A percentile compares a stretch with the other conserved stretches of the same genome.
These are phyloP conservation scores for Netelia inedita DNA, from an alignment of 2,888 invertebrate genomes.

Conservation along the genomic window DNA sequence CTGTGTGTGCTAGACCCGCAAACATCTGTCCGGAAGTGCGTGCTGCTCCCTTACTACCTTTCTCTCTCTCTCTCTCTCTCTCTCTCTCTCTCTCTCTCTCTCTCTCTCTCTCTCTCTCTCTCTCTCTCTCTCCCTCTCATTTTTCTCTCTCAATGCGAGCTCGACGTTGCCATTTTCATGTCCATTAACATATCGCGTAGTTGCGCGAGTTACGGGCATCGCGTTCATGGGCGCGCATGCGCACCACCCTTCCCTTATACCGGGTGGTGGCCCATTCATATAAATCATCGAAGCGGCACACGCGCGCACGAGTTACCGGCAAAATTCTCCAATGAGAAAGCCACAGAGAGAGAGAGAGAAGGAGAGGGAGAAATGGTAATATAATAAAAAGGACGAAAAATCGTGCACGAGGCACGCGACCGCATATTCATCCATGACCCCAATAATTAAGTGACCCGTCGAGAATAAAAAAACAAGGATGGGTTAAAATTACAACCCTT, in stretches of 20 bases:
- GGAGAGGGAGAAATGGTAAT: background rate
- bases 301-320: conserved; percentile 10
- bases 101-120: too few species aligned
- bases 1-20: conserved; percentile 68
- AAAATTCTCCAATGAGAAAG: background rate
- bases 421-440: conserved; percentile 43
- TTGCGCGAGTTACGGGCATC: conserved; percentile 52
- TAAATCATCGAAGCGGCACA: conserved; percentile 42
- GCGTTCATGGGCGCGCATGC: conserved; percentile 44
- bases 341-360: conserved; percentile 10
- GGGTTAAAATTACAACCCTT: background rate
- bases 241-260: conserved; percentile 49
- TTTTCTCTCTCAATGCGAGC: conserved; percentile 18
- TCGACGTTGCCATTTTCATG: conserved; percentile 71
- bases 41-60: conserved; percentile 56
- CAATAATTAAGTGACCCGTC: conserved; percentile 38
- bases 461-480: background rate
- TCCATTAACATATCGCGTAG: conserved; percentile 70
- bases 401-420: conserved; percentile 21
- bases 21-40: conserved; percentile 81
- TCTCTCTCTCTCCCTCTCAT: conserved; percentile 6
- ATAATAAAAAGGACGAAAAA: conserved; percentile 26
- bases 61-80: conserved; percentile 43
- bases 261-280: conserved; percentile 59
- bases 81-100: conserved; percentile 12